Evolutionary conservation across 1,140 invertebrate species (phyloP).

Genomic region (Plectrocnemia conspersa): DNA sequence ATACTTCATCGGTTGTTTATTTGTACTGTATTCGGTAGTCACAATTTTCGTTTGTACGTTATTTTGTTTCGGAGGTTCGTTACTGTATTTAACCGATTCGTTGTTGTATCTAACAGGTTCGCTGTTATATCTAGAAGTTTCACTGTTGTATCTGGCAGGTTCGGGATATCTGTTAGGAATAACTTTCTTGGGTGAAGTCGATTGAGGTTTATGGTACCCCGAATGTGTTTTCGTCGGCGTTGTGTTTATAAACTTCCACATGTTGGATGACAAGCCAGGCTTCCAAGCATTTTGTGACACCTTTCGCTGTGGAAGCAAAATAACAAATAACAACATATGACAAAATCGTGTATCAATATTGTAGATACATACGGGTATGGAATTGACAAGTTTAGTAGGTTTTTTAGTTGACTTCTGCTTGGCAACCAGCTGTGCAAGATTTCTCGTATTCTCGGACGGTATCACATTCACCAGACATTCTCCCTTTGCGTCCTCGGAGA

Average conservation of each 20-base stretch:
- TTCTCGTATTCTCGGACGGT: slow-evolving; percentile 51
- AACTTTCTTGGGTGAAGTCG: background rate
- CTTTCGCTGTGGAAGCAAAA: no score
- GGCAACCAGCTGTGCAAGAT: slow-evolving; percentile 56
- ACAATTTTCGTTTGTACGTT: no score
- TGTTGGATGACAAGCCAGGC: no score
- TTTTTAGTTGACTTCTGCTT: slow-evolving; percentile 52
- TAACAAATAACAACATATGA: no score
- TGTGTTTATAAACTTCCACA: no score
- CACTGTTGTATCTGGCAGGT: background rate
- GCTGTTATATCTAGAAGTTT: background rate
- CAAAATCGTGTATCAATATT: no score
- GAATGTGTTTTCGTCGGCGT: no score
- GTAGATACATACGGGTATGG: slow-evolving; percentile 2
- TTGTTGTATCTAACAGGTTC: no score
- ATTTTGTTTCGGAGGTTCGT: no score
- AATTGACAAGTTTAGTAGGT: slow-evolving; percentile 31
- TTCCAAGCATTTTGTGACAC: no score
- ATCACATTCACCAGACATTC: slow-evolving; percentile 53
- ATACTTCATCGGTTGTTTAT: no score
- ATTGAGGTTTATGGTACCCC: background rate
- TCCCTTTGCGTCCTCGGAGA: slow-evolving; percentile 42
- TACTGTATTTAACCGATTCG: background rate
- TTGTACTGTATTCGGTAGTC: no score
- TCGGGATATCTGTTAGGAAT: background rate